Percentiles rank a stretch among this genome's conserved stretches.
These are phyloP conservation scores for Plebejus argus DNA, from an alignment of 2,888 invertebrate species.

Conservation along the genomic window DNA sequence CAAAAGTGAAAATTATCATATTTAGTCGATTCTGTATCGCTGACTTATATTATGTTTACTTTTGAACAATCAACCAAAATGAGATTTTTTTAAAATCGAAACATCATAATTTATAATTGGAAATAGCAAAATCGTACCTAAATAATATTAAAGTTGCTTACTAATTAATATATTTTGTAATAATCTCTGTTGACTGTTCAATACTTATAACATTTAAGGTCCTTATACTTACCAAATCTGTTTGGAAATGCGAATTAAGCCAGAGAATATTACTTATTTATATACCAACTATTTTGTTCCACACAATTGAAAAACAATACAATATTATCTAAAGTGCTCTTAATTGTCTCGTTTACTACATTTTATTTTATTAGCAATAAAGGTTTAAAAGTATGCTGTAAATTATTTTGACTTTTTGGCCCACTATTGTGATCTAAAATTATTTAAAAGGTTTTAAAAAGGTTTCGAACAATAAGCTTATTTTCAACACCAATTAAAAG, in stretches of 20 bases:
- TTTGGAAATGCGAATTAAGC: neutral
- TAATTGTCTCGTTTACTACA: neutral
- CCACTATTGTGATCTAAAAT: neutral
- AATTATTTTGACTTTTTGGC: neutral
- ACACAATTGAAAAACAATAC: conserved; percentile 11
- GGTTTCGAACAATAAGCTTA: neutral
- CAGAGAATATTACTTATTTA: neutral
- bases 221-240: neutral
- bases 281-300: neutral
- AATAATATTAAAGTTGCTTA: no score
- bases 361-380: conserved; percentile 6
- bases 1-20: no score
- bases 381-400: neutral
- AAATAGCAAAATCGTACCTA: no score
- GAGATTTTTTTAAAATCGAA: no score
- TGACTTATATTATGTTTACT: no score
- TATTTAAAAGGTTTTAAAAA: neutral
- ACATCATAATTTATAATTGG: no score
- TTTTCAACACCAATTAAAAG: neutral
- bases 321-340: neutral
- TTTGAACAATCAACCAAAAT: no score
- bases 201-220: neutral
- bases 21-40: no score
- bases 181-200: neutral
- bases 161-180: no score